Base-by-base conservation (phyloP, 2,888 invertebrate genomes). In the Oligia fasciuncula region DNA sequence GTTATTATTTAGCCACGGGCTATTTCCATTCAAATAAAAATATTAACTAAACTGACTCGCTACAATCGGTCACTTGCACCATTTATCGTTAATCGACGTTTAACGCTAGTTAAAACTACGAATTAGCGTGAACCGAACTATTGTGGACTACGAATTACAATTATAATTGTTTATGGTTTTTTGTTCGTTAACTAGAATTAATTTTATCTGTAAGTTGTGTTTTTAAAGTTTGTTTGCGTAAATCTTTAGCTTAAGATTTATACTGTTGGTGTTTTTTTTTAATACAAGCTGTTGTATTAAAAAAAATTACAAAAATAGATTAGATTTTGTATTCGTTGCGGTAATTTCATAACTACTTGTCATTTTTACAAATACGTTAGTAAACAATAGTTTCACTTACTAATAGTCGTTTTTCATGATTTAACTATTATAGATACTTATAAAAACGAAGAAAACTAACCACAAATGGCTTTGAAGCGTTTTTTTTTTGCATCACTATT, bases 91-190 rank as follows among this genome's bases (percentile, higher is more conserved):
- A 81, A 77, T 66, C 43, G n/a, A n/a, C 66, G 63, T 81, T 81
- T 83, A 84, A 83, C 76, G 77, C 84, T 80, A 79, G 78, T 89
- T 87, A 81, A 86, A 88, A 87, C 77, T 81, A 85, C 81, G 85
- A 88, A 91, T 90, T 81, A 86, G 76, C 92, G 90, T 91, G 92
- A 91, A 90, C 85, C 77, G 40, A 73, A 81, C 77, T 75, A 85
- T 91, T 85, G 83, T 83, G 68, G 67, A 75, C 54, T 83, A 75
- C 40, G 63, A 84, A 82, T 88, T 81, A 72, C 46, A 85, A 65
- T 81, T 85, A 76, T 68, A 85, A 84, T 74, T 81, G 66, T 80
- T 78, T 19, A 71, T 43, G 17, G 35, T 63, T 49, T 77, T 66
- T 75, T 73, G 51, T 63, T 43, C 23, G 9, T 35, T 72, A 13